Percentiles rank a stretch among this genome's conserved stretches.
These are phyloP conservation scores for Rhagologus leucostigma DNA, from an alignment of 2,113 vertebrate genomes.

Conservation along the genomic window DNA sequence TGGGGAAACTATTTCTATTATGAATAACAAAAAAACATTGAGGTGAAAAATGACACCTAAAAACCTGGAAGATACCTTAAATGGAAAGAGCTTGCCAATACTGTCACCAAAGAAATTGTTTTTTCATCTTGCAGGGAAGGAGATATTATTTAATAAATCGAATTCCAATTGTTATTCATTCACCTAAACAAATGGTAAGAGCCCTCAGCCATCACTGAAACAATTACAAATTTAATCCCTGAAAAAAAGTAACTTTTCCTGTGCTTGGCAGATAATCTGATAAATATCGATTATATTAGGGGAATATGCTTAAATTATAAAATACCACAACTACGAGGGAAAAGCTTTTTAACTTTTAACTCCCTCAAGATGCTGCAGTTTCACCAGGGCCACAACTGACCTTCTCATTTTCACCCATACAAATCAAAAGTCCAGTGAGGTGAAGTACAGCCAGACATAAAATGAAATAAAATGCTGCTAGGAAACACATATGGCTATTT, in stretches of 20 bases:
- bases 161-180: background rate
- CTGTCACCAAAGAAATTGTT: background rate
- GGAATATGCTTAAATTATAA: background rate
- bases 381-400: background rate
- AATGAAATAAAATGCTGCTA: background rate
- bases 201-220: background rate
- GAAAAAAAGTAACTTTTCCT: background rate
- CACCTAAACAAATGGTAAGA: background rate
- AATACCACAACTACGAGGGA: background rate
- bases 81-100: background rate
- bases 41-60: background rate
- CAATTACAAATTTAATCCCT: background rate
- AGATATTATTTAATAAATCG: background rate
- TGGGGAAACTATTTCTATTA: background rate
- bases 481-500: background rate
- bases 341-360: background rate
- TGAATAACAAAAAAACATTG: slow-evolving; percentile 21
- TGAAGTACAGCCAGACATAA: background rate
- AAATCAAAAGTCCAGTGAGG: background rate
- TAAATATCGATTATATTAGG: background rate
- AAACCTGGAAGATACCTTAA: background rate
- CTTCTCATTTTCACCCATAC: background rate
- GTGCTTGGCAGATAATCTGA: background rate
- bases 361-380: background rate
- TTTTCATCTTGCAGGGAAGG: background rate